Percentiles rank a stretch among this genome's conserved stretches.
These are phyloP conservation scores for Melolontha melolontha DNA, from an alignment of 2,888 invertebrate species.

Conservation along the genomic window DNA sequence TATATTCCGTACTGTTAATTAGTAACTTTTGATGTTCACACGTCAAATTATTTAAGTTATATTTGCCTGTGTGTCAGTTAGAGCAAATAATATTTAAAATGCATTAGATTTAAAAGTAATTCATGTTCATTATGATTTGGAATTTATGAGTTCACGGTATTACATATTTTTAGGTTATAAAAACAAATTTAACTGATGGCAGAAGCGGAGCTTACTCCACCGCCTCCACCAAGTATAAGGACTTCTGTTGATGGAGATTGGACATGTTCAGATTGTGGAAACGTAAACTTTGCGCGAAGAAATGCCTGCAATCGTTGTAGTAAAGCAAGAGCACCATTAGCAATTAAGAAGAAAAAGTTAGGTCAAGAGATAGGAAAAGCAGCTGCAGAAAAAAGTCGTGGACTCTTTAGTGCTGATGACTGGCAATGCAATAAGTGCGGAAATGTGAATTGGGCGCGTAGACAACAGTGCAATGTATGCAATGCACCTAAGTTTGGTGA, in stretches of 20 bases:
- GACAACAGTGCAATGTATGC: conserved; percentile 97
- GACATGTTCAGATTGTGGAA: conserved; percentile 84
- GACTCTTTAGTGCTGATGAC: conserved; percentile 96
- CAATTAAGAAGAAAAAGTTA: conserved; percentile 81
- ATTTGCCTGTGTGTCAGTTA: too few relatives aligned
- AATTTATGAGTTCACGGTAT: not conserved
- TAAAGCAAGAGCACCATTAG: conserved; percentile 71
- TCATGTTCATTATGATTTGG: too few relatives aligned
- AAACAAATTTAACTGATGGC: conserved; percentile 54
- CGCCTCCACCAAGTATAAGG: conserved; percentile 59
- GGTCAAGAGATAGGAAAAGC: conserved; percentile 98
- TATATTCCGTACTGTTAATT: too few relatives aligned
- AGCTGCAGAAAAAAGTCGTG: conserved; percentile 97
- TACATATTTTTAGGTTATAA: conserved; percentile 39
- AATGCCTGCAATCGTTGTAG: conserved; percentile 93
- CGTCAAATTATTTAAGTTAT: too few relatives aligned
- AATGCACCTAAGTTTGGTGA: conserved; percentile 98
- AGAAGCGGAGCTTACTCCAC: conserved; percentile 59
- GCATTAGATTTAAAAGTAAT: too few relatives aligned
- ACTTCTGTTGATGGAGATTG: conserved; percentile 70
- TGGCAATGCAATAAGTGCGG: conserved; percentile 99
- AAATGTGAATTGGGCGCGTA: conserved; percentile 99
- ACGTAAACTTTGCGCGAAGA: conserved; percentile 94
- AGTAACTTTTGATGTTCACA: too few relatives aligned
- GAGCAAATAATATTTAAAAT: too few relatives aligned